Evolutionary conservation across 1,140 invertebrate species (phyloP).

Genomic region (Calliphora vicina): DNA sequence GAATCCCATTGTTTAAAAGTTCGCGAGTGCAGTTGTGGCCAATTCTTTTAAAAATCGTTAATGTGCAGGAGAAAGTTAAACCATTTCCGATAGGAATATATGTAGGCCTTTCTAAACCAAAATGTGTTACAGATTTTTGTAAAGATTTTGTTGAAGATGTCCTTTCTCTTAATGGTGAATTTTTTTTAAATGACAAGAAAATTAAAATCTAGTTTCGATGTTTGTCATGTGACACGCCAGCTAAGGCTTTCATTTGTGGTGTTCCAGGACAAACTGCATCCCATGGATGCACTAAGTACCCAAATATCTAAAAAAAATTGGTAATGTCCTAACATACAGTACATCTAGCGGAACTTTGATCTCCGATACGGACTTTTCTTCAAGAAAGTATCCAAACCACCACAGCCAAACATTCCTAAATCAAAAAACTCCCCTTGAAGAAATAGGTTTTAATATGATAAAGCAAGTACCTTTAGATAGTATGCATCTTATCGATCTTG

Average conservation of each 20-base stretch:
- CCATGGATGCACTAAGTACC: not conserved
- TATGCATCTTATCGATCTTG: constrained; percentile 13
- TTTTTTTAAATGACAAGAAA: not conserved
- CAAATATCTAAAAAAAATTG: not conserved
- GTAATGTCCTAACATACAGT: not conserved
- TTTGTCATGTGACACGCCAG: not conserved
- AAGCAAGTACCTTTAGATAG: not conserved
- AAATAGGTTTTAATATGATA: constrained; percentile 24
- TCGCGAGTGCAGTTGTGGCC: no score
- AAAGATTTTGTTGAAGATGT: not conserved
- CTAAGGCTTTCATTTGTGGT: not conserved
- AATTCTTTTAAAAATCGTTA: not conserved
- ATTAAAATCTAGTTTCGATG: not conserved
- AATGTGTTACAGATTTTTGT: not conserved
- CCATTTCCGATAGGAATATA: not conserved
- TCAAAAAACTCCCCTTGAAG: constrained; percentile 6
- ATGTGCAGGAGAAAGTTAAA: not conserved
- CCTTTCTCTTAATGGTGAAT: not conserved
- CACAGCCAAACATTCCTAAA: not conserved
- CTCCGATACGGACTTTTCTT: not conserved
- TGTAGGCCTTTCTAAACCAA: not conserved
- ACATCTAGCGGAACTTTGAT: not conserved
- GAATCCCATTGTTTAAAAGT: no score
- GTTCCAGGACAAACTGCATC: not conserved
- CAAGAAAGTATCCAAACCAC: not conserved